Conservation (phyloP, 2,113 vertebrate genomes). For the Chascanopsetta lugubris region DNA sequence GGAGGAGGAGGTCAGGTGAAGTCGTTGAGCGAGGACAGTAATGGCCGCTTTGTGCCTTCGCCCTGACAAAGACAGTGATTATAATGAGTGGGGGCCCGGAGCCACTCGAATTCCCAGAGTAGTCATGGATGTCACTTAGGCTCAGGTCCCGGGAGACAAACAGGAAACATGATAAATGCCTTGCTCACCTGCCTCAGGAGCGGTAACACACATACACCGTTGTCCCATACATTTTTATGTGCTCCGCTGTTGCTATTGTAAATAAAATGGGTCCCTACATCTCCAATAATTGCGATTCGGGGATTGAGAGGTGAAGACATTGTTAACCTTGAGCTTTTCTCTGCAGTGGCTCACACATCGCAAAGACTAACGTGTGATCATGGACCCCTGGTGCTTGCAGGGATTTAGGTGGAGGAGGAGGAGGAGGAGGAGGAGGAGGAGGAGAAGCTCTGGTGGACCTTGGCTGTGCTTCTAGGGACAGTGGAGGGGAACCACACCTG, state of each 20-base stretch:
- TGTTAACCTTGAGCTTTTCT: background rate
- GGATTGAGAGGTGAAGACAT: background rate
- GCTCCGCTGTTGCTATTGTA: background rate
- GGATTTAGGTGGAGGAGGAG: too few species aligned
- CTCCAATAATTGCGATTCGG: background rate
- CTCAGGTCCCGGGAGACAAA: conserved; percentile 35
- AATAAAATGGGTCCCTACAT: background rate
- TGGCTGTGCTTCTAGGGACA: too few species aligned
- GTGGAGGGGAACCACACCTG: too few species aligned
- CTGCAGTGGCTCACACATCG: background rate
- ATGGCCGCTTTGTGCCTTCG: conserved; percentile 52
- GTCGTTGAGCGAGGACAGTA: conserved; percentile 43
- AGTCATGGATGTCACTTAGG: conserved; percentile 22
- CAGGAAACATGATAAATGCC: conserved; percentile 50
- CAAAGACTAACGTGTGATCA: too few species aligned
- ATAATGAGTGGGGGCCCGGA: conserved; percentile 41
- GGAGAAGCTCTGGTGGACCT: too few species aligned
- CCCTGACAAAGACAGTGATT: conserved; percentile 50
- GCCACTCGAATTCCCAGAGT: conserved; percentile 31
- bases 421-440: too few species aligned
- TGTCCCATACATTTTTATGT: background rate
- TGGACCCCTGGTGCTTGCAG: too few species aligned
- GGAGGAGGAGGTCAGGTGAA: conserved; percentile 64
- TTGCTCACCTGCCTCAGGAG: conserved; percentile 10
- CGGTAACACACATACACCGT: background rate